Evolutionary conservation across 2,888 invertebrate genomes (phyloP), one percentile per base, ranked within the genome.

Genomic region (Sipha maydis): DNA sequence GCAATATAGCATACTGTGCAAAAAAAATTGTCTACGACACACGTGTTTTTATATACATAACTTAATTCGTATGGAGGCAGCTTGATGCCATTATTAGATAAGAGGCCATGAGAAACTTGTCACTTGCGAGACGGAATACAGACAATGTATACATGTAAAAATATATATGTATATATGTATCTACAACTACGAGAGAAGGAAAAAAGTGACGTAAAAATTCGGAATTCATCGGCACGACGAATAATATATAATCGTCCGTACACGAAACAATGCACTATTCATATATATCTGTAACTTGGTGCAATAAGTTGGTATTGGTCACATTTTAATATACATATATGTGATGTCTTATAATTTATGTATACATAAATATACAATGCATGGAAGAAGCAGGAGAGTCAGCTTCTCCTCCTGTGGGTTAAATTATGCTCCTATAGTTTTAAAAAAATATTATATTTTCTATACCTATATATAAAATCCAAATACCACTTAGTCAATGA

Each of bases 61-160:
- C 25, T 34, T 61, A 25, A 61, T 61, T 21, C 76, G 75, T 34
- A 34, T 75, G n/a, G 54, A 9, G 75, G 54, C 56, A 38, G 1
- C 41, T 7, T 8, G 48, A 48, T 48, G 48, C 48, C 38, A 41
- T 17, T 41, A 19, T 76, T 76, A 76, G 76, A 41, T 38, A 38
- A 76, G 76, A 3, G 76, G 41, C 38, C 41, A 76, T 76, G 76
- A 76, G 76, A 76, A 76, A 34, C 38, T 21, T 76, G 41, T 76
- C 41, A 76, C 25, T 25, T 76, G 76, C 76, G 41, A 34, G 61
- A 21, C 25, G 25, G 31, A 31, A 76, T 76, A 38, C 25, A 3
- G 31, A 76, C 41, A 41, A 28, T 73, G 2, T 73, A 31, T 73
- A 28, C 28, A n/a, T 14, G 21, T 17, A 19, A 9, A 9, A 7